phyloP scores from a whole-genome alignment of 2,797 vertebrate species.

The Discoglossus pictus region DNA sequence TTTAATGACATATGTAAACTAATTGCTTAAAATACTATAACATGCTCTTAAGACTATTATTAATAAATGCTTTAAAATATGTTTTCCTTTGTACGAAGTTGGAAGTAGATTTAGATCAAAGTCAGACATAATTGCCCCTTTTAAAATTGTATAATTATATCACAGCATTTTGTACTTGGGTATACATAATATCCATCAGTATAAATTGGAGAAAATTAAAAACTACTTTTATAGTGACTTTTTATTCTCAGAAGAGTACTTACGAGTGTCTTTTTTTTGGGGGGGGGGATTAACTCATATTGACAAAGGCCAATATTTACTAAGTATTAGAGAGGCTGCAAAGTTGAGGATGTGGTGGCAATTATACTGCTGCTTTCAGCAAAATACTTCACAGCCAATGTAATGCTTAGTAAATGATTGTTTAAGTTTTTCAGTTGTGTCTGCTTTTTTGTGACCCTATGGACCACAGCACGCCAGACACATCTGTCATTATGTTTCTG shows the following conservation, averaged over 20 bases:
- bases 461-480: too few relatives aligned
- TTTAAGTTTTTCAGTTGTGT: too few relatives aligned
- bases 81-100: constrained; percentile 42
- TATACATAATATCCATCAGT: neutral
- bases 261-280: too few relatives aligned
- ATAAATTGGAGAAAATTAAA: neutral
- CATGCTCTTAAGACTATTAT: constrained; percentile 60
- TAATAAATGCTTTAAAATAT: constrained; percentile 43
- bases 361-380: too few relatives aligned
- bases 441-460: too few relatives aligned
- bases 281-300: too few relatives aligned
- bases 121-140: constrained; percentile 40
- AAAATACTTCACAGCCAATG: too few relatives aligned
- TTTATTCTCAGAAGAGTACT: neutral
- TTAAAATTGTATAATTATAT: constrained; percentile 34
- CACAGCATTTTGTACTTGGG: neutral
- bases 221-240: neutral
- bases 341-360: too few relatives aligned
- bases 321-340: too few relatives aligned
- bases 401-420: too few relatives aligned
- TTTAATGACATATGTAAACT: constrained; percentile 75
- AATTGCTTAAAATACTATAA: constrained; percentile 66
- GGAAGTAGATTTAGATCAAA: constrained; percentile 36
- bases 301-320: too few relatives aligned
- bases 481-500: too few relatives aligned